Percentiles rank a stretch among this genome's conserved stretches.
Conservation (phyloP, 2,888 invertebrate genomes). For the Mellilla xanthometata region DNA sequence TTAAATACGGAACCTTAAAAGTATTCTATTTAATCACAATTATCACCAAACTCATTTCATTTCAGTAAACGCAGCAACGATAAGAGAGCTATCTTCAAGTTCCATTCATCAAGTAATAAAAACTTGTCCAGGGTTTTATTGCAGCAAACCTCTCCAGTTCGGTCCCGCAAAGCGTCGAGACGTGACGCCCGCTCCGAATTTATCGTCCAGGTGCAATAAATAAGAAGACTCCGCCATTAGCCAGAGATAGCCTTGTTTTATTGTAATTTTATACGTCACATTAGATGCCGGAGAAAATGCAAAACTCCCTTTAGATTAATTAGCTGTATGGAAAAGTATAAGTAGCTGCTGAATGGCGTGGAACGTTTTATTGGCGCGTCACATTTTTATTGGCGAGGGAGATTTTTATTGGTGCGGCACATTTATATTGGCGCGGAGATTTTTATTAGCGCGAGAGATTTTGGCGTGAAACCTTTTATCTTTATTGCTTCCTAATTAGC, state of each 20-base stretch:
- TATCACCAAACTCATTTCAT: too few species aligned
- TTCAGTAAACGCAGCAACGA: too few species aligned
- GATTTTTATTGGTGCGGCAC: slow-evolving; percentile 17
- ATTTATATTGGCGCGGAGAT: too few species aligned
- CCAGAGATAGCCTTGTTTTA: slow-evolving; percentile 61
- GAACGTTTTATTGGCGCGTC: slow-evolving; percentile 22
- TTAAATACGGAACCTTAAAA: too few species aligned
- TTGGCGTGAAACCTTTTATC: slow-evolving; percentile 20
- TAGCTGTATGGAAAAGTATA: slow-evolving; percentile 24
- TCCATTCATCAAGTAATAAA: too few species aligned
- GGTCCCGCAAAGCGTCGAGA: neutral
- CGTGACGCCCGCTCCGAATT: slow-evolving; percentile 27
- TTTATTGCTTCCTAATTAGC: slow-evolving; percentile 21
- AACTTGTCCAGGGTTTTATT: too few species aligned
- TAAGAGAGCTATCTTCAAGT: too few species aligned
- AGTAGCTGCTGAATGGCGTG: slow-evolving; percentile 20
- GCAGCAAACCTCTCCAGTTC: too few species aligned
- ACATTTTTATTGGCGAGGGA: slow-evolving; percentile 13
- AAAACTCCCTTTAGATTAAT: slow-evolving; percentile 35
- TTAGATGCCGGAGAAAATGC: slow-evolving; percentile 44
- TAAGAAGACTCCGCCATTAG: slow-evolving; percentile 54
- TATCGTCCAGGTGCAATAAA: slow-evolving; percentile 53
- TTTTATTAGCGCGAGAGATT: too few species aligned
- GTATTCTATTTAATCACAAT: too few species aligned
- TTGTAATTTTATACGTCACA: slow-evolving; percentile 65